These are phyloP conservation scores for Amblyteles armatorius DNA, from an alignment of 2,888 invertebrate species.

Conservation along the genomic window DNA sequence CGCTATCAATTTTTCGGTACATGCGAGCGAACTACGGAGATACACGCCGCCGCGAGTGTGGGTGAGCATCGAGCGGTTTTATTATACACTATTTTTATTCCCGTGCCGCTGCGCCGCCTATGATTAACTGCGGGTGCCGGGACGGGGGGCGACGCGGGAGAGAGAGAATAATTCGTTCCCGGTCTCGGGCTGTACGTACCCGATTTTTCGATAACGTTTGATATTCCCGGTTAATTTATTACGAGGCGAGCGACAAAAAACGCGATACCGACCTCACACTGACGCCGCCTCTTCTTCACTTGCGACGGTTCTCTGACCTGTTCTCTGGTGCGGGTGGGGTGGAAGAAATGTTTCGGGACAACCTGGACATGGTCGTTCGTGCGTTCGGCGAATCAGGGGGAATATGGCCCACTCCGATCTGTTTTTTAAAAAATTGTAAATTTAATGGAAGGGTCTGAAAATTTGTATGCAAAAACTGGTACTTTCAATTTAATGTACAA, in stretches of 20 bases:
- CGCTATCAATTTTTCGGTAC: constrained; percentile 53
- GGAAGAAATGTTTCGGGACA: too few relatives aligned
- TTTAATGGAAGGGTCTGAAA: too few relatives aligned
- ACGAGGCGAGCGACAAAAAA: constrained; percentile 32
- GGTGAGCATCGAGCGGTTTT: constrained; percentile 58
- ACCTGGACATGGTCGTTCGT: too few relatives aligned
- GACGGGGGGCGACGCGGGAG: constrained; percentile 2
- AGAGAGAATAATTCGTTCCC: constrained; percentile 30
- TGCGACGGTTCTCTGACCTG: background rate
- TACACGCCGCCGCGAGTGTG: background rate
- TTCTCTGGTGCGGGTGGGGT: background rate
- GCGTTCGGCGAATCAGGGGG: too few relatives aligned
- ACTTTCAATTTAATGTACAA: too few relatives aligned
- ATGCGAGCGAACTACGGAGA: background rate
- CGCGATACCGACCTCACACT: constrained; percentile 1
- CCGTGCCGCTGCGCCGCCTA: constrained; percentile 51
- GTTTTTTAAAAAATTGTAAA: too few relatives aligned
- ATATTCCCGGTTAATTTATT: constrained; percentile 62
- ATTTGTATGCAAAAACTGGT: too few relatives aligned
- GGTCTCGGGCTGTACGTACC: constrained; percentile 35
- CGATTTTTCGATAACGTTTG: constrained; percentile 63
- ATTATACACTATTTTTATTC: constrained; percentile 62
- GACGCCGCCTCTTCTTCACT: background rate
- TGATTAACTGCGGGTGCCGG: constrained; percentile 56
- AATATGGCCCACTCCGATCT: too few relatives aligned